Evolutionary conservation across 1,140 invertebrate species (phyloP), one percentile per base, ranked within the genome.

Genomic region (Latrodectus geometricus): DNA sequence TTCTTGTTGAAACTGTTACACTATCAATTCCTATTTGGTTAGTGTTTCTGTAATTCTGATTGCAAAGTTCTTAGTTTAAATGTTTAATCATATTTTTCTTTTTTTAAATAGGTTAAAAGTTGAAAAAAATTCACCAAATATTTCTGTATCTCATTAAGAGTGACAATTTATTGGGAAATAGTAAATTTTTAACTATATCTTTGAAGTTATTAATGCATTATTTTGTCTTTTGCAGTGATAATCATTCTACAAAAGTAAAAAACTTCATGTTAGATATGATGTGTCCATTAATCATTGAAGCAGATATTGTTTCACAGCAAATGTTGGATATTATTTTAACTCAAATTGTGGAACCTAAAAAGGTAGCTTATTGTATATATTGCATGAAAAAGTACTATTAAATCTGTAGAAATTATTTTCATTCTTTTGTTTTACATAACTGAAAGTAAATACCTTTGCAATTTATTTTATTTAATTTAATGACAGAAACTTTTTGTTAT

Each of bases 261-360:
- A 97, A 95, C 82, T 99, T 99, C 90, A 98, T 99, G 95, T 91
- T 99, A 85, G 98, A 99, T 91, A 96, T 99, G 52, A 93, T 99
- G 77, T 96, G 95, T 90, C 98, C 98, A 11, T 92, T 99, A 9
- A 97, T 99, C 84, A 96, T 96, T 8, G 98, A 99, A 92, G 97
- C 97, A 21, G 98, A 99, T 90, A 95, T 96, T 88, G 96, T 99
- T 14, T 97, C 97, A 83, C 97, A 97, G 90, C 97, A 98, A 91
- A 92, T 99, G 48, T 91, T 99, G 70, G 97, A 99, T 91, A 96
- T 97, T 76, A 97, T 99, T 89, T 93, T 99, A 17, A 94, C 96
- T 88, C 98, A 99, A 90, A 95, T 99, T 90, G 96, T 99, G 76
- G 97, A 99, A 90, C 98, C 98, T n/a, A 94, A 95, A 89, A 99